Conservation (phyloP, 2,888 invertebrate species). For the Tyria jacobaeae region DNA sequence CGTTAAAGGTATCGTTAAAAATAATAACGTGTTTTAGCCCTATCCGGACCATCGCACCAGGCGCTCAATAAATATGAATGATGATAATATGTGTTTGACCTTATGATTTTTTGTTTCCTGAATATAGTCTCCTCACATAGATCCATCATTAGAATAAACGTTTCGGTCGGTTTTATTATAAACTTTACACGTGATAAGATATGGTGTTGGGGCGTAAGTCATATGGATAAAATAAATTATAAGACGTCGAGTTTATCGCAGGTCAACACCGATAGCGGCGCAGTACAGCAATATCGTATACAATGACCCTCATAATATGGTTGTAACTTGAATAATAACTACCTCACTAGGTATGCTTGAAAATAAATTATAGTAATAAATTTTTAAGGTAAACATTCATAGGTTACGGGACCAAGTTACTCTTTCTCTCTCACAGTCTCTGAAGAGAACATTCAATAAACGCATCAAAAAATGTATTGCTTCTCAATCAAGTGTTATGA, state of each 20-base stretch:
- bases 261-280: conserved; percentile 44
- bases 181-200: conserved; percentile 39
- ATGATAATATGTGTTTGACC: neutral
- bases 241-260: conserved; percentile 49
- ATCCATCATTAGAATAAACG: conserved; percentile 16
- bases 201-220: conserved; percentile 37
- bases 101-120: conserved; percentile 11
- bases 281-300: conserved; percentile 41
- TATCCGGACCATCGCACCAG: neutral
- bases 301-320: conserved; percentile 33
- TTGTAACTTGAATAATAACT: neutral
- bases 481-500: too few relatives aligned
- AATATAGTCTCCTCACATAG: neutral
- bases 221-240: conserved; percentile 40
- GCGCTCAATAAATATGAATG: neutral
- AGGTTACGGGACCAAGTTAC: too few relatives aligned
- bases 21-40: too few relatives aligned
- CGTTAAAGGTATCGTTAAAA: too few relatives aligned
- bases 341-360: neutral
- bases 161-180: conserved; percentile 26
- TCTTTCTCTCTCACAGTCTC: too few relatives aligned
- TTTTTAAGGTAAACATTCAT: neutral
- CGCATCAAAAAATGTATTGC: too few relatives aligned
- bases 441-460: too few relatives aligned
- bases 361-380: neutral